Evolutionary conservation across 2,113 vertebrate genomes (phyloP).

Genomic region (Aplodontia rufa): DNA sequence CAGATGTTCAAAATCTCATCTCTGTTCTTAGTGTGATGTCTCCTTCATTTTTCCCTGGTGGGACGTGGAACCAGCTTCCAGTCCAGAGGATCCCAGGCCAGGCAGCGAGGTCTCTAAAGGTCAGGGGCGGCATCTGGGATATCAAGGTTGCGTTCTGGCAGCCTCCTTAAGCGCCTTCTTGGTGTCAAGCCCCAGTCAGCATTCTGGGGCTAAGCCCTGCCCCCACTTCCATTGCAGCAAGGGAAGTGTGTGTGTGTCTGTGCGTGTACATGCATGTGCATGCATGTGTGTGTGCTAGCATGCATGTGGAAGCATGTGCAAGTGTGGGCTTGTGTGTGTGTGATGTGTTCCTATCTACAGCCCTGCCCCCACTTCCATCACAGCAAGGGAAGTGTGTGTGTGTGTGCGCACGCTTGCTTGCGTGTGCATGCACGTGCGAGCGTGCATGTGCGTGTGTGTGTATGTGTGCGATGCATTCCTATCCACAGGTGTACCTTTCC

Average conservation of each 20-base stretch:
- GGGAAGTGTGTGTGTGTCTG: not conserved
- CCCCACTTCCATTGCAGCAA: not conserved
- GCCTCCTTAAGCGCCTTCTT: not conserved
- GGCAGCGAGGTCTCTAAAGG: not conserved
- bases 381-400: not conserved
- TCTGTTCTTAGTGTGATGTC: accelerated
- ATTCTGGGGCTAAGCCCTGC: not conserved
- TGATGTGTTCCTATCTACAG: not conserved
- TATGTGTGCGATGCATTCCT: not conserved
- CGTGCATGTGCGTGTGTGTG: too few relatives aligned
- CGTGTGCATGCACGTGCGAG: too few relatives aligned
- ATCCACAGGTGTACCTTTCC: too few relatives aligned
- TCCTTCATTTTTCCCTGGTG: accelerated
- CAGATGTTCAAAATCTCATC: not conserved
- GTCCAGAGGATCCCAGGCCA: accelerated
- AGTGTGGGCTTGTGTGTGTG: too few relatives aligned
- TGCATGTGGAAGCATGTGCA: not conserved
- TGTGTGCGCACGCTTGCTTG: not conserved
- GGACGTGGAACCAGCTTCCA: not conserved
- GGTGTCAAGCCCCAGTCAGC: not conserved
- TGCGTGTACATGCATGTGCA: too few relatives aligned
- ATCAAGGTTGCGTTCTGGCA: not conserved
- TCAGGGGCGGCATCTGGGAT: not conserved
- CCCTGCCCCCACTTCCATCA: not conserved
- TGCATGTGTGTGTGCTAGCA: too few relatives aligned